phyloP scores from a whole-genome alignment of 2,888 invertebrate genomes.

The Drosophila borborema region DNA sequence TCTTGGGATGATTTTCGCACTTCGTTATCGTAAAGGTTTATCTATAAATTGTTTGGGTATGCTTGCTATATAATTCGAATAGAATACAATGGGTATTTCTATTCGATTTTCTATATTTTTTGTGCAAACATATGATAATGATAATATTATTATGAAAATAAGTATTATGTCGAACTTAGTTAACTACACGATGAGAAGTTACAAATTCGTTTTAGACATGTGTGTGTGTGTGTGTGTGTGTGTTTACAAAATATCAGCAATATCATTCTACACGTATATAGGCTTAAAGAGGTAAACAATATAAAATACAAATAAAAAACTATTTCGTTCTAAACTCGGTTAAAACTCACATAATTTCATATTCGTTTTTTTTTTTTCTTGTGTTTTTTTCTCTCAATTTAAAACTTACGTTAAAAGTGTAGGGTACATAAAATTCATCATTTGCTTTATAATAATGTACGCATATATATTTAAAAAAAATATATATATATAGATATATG shows the following conservation, averaged over 20 bases:
- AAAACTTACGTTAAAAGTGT: slow-evolving; percentile 71
- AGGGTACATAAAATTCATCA: slow-evolving; percentile 49
- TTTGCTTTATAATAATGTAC: slow-evolving; percentile 26
- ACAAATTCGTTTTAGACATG: slow-evolving; percentile 64
- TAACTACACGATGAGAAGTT: slow-evolving; percentile 56
- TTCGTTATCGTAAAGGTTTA: slow-evolving; percentile 41
- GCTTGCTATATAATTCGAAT: slow-evolving; percentile 9
- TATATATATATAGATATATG: background rate
- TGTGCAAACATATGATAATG: slow-evolving; percentile 6
- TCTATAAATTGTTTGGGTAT: slow-evolving; percentile 26
- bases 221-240: slow-evolving; percentile 41
- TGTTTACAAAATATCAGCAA: slow-evolving; percentile 47
- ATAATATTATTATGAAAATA: slow-evolving; percentile 5
- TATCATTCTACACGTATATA: slow-evolving; percentile 40
- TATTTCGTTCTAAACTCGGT: slow-evolving; percentile 27
- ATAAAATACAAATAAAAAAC: slow-evolving; percentile 31
- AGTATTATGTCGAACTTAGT: slow-evolving; percentile 38
- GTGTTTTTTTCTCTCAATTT: slow-evolving; percentile 29
- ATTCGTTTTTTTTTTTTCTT: background rate
- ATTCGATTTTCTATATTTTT: background rate
- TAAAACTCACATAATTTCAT: slow-evolving; percentile 33
- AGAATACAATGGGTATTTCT: slow-evolving; percentile 20
- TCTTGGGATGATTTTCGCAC: slow-evolving; percentile 61
- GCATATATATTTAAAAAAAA: slow-evolving; percentile 8
- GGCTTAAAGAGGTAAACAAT: slow-evolving; percentile 35